Conservation (phyloP, 2,113 vertebrate genomes). For the Dasypus novemcinctus region DNA sequence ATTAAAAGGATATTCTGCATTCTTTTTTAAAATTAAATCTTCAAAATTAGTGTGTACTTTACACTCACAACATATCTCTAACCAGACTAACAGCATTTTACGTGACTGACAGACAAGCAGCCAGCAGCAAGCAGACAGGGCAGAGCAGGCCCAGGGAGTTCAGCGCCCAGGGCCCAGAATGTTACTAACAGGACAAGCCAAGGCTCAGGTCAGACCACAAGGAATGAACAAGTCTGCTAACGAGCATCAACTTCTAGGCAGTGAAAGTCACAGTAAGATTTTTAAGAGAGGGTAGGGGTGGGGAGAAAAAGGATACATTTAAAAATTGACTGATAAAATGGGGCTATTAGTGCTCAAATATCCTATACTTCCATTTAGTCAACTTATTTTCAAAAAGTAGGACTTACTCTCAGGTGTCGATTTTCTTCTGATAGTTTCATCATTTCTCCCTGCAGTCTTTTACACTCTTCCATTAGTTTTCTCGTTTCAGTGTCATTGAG, state of each 20-base stretch:
- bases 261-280: background rate
- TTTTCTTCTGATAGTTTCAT: slow-evolving; percentile 95
- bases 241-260: background rate
- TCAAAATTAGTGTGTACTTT: background rate
- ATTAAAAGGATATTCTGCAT: background rate
- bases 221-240: background rate
- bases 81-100: background rate
- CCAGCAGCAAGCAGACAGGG: background rate
- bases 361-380: background rate
- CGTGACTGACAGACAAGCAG: background rate
- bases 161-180: background rate
- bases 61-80: background rate
- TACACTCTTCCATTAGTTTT: slow-evolving; percentile 95
- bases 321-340: background rate
- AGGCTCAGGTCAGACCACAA: background rate
- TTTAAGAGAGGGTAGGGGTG: background rate
- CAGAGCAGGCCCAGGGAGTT: background rate
- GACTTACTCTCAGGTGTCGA: slow-evolving; percentile 93
- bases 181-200: background rate
- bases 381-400: background rate
- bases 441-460: slow-evolving; percentile 93
- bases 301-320: background rate
- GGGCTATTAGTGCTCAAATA: background rate
- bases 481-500: slow-evolving; percentile 92
- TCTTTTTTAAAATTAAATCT: background rate